Percentiles rank a stretch among this genome's conserved stretches.
These are phyloP conservation scores for Gobionotothen gibberifrons DNA, from an alignment of 2,797 vertebrate genomes.

Conservation along the genomic window DNA sequence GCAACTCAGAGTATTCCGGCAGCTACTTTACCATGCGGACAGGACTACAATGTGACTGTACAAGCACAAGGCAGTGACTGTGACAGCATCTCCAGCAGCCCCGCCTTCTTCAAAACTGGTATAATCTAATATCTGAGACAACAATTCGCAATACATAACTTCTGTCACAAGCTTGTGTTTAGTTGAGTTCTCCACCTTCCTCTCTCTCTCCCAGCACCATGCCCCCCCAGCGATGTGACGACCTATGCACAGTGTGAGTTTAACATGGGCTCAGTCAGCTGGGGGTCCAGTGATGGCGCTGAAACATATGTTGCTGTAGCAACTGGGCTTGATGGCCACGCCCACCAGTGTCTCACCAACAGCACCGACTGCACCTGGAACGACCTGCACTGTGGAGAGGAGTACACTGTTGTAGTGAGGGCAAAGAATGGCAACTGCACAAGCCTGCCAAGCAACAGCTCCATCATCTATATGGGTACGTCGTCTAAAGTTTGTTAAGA, in stretches of 20 bases:
- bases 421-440: constrained; percentile 70
- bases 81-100: constrained; percentile 62
- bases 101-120: constrained; percentile 71
- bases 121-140: constrained; percentile 5
- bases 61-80: constrained; percentile 62
- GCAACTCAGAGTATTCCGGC: constrained; percentile 56
- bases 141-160: neutral
- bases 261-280: constrained; percentile 68
- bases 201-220: constrained; percentile 68
- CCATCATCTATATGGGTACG: constrained; percentile 70
- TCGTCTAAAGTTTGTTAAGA: neutral
- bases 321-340: constrained; percentile 62
- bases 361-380: constrained; percentile 72
- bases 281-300: constrained; percentile 73
- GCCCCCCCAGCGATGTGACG: constrained; percentile 62
- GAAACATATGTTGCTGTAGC: constrained; percentile 65
- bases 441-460: constrained; percentile 70
- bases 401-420: constrained; percentile 74
- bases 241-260: constrained; percentile 61
- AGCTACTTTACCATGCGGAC: constrained; percentile 74
- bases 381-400: constrained; percentile 76
- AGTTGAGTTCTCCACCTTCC: neutral
- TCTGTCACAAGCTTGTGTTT: neutral
- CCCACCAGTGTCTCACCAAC: constrained; percentile 64
- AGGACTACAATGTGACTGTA: constrained; percentile 75